phyloP scores from a whole-genome alignment of 2,888 invertebrate genomes.

The Volucella zonaria region DNA sequence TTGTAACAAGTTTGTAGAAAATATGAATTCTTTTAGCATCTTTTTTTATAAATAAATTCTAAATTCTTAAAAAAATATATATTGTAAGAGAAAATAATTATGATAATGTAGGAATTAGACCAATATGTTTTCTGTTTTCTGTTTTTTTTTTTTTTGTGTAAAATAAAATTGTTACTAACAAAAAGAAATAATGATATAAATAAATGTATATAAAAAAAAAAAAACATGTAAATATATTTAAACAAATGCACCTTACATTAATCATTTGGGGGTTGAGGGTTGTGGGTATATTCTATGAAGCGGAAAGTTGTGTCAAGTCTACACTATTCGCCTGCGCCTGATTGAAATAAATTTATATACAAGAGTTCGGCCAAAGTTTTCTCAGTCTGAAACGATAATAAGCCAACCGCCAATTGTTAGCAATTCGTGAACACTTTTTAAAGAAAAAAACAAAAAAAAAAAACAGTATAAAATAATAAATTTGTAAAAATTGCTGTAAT shows the following conservation, averaged over 20 bases:
- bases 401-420: constrained; percentile 60
- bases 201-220: constrained; percentile 5
- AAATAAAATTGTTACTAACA: constrained; percentile 39
- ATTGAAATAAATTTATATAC: constrained; percentile 74
- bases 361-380: constrained; percentile 89
- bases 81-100: constrained; percentile 36
- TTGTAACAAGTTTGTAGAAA: constrained; percentile 58
- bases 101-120: constrained; percentile 12
- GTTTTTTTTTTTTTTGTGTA: not conserved
- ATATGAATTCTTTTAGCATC: constrained; percentile 30
- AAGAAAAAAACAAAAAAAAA: constrained; percentile 3
- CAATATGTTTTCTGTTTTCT: not conserved
- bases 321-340: constrained; percentile 52
- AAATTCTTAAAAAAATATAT: constrained; percentile 9
- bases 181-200: constrained; percentile 32
- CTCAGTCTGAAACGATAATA: constrained; percentile 87
- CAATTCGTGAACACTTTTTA: constrained; percentile 45
- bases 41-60: constrained; percentile 48
- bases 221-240: constrained; percentile 20
- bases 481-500: too few species aligned
- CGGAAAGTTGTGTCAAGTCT: constrained; percentile 35
- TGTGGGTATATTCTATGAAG: constrained; percentile 40
- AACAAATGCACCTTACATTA: constrained; percentile 69
- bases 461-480: not conserved
- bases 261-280: constrained; percentile 23